phyloP scores from a whole-genome alignment of 2,797 vertebrate genomes.

The Myotis pilosus region DNA sequence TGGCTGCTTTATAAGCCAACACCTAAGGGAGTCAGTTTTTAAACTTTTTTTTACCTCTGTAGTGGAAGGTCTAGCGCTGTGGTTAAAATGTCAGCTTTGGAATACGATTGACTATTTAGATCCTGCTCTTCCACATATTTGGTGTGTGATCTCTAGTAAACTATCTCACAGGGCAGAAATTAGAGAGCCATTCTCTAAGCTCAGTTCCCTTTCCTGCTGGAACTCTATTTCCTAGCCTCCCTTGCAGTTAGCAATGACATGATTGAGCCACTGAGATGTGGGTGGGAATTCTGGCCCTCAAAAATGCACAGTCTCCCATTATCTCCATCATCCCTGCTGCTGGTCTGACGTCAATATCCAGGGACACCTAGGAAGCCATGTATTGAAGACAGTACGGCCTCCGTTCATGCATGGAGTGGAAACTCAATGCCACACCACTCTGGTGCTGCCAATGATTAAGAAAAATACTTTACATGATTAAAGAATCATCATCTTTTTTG shows the following conservation, averaged over 20 bases:
- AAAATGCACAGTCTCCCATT: neutral
- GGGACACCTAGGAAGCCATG: neutral
- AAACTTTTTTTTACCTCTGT: neutral
- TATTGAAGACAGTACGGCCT: neutral
- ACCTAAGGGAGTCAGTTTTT: neutral
- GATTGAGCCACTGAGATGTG: neutral
- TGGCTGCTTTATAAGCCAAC: neutral
- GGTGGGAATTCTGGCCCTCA: neutral
- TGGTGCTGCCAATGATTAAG: neutral
- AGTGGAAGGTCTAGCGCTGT: neutral
- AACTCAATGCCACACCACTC: neutral
- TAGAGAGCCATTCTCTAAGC: neutral
- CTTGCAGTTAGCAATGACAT: neutral
- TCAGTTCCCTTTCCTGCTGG: neutral
- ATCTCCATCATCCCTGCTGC: neutral
- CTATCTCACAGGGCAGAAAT: neutral
- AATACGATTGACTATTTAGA: neutral
- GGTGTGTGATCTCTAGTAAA: neutral
- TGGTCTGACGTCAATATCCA: neutral
- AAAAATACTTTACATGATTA: neutral
- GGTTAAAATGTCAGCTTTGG: neutral
- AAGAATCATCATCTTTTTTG: neutral
- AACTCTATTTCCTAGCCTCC: neutral
- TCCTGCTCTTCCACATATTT: neutral
- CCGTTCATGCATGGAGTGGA: neutral